These are phyloP conservation scores for Parazoanthus atlanticus DNA, from an alignment of 92 coral and sea anemone species.

Conservation along the genomic window DNA sequence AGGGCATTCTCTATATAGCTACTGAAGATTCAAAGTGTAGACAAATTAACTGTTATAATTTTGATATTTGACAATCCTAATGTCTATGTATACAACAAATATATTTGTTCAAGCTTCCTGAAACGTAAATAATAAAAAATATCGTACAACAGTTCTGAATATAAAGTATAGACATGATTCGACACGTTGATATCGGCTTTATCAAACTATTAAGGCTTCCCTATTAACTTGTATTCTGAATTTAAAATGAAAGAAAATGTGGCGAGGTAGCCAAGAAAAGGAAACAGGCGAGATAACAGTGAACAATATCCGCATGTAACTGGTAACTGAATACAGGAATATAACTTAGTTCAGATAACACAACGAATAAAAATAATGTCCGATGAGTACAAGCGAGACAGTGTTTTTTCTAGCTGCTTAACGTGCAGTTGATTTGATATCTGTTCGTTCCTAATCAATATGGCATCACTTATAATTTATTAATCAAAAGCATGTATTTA, in stretches of 20 bases:
- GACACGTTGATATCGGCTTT: not conserved
- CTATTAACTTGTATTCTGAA: too few species aligned
- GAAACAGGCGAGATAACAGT: not conserved
- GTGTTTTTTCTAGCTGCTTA: not conserved
- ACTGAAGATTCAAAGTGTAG: too few species aligned
- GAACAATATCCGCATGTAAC: not conserved
- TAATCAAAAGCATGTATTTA: not conserved
- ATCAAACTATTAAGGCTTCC: too few species aligned
- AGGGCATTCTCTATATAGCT: not conserved
- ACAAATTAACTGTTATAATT: not conserved
- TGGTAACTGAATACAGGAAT: not conserved
- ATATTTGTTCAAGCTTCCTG: not conserved
- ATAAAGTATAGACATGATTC: not conserved
- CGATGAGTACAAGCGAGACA: not conserved
- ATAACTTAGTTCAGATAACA: not conserved
- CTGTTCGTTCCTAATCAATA: not conserved
- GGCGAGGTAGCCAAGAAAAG: not conserved
- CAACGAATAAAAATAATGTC: too few species aligned
- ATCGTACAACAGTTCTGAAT: not conserved
- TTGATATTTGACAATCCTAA: too few species aligned
- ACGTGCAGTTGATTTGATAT: not conserved
- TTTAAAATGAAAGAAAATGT: not conserved
- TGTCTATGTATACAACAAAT: not conserved
- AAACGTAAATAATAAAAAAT: not conserved
- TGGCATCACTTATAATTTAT: conserved; percentile 3